Evolutionary conservation across 2,113 vertebrate species (phyloP), one percentile per base, ranked within the genome.

Genomic region (Xiphophorus maculatus): DNA sequence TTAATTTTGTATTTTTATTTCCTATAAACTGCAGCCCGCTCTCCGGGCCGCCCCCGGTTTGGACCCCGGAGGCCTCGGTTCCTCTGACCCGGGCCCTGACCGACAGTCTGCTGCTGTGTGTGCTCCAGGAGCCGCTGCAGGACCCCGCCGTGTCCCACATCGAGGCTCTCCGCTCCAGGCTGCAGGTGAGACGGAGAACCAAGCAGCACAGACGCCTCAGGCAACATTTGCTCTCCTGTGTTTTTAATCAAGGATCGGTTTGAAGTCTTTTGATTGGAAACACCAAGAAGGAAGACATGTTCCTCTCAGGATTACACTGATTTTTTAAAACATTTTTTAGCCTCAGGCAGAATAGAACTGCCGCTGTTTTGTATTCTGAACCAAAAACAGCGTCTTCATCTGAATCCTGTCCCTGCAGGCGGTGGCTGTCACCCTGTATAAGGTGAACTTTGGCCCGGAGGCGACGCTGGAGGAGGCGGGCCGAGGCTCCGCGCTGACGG

Each of bases 91-190:
- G 70, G 0, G 87, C 81, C 62, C 70, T 95, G 83, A 69, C 86
- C 0, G 80, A 95, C 80, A 82, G 91, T 67, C 84, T 95, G 86
- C 85, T 89, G 60, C 76, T 94, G 37, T 93, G 90, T 22, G 71
- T 95, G n/a, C 89, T 93, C 9, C 91, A 92, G 62, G 94, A 95
- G 83, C 85, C 89, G 14, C 81, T 93, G 33, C 64, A 76, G 7
- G 90, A 92, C 58, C 84, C 90, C 66, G 72, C 69, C 1, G 69
- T 86, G 37, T 44, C 85, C 37, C 84, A 90, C 48, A 77, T 95
- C 11, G 84, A 88, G 66, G 63, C 66, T 6, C 92, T 93, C 3
- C 80, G 93, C 71, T 80, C 33, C 82, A 93, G 84, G 63, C 84
- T 95, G 61, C 79, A 94, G 90, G 94, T 94, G 70, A 74, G 82